Evolutionary conservation across 2,113 vertebrate species (phyloP).

Genomic region (Callipepla californica): DNA sequence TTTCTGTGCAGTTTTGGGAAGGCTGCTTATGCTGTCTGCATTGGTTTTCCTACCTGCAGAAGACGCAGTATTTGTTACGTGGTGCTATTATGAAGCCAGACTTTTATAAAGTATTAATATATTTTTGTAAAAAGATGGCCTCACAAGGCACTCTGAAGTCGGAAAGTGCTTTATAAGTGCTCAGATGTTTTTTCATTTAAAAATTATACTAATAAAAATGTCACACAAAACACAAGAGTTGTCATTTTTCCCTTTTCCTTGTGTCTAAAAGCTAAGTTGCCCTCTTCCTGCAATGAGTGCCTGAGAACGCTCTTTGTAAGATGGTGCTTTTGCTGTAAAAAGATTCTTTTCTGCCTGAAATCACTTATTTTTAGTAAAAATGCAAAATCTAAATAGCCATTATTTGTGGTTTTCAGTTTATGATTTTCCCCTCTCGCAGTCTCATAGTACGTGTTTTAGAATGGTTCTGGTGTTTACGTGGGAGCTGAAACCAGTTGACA

Average conservation of each 20-base stretch:
- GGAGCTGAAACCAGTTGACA: not conserved
- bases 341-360: not conserved
- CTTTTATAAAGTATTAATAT: not conserved
- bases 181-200: conserved; percentile 45
- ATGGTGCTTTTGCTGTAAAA: not conserved
- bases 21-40: not conserved
- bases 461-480: not conserved
- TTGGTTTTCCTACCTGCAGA: not conserved
- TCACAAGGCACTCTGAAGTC: conserved; percentile 31
- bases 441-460: conserved; percentile 5
- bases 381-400: conserved; percentile 29
- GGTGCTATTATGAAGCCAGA: not conserved
- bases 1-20: not conserved
- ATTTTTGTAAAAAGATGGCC: not conserved
- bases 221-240: not conserved
- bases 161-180: conserved; percentile 59
- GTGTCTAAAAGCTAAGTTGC: conserved; percentile 18
- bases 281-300: conserved; percentile 15
- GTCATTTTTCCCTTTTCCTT: conserved; percentile 13
- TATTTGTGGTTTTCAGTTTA: not conserved
- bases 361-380: not conserved
- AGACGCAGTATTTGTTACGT: not conserved
- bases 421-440: conserved; percentile 17
- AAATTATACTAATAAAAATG: conserved; percentile 36
- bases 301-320: conserved; percentile 30